Base-by-base conservation (phyloP, 2,113 vertebrate genomes). In the Apodemus sylvaticus region DNA sequence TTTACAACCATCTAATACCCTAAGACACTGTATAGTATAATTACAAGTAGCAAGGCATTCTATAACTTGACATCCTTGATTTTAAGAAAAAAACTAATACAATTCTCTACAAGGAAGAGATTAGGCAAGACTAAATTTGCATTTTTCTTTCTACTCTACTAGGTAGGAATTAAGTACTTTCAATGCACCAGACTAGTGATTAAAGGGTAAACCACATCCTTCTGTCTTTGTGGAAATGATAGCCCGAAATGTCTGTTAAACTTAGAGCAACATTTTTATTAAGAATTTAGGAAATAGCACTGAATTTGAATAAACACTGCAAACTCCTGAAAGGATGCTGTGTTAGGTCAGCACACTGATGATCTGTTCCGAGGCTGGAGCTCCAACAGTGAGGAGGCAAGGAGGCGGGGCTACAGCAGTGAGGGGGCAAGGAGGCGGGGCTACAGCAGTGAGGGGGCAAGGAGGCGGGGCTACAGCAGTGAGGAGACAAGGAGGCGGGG, bases 81-180 rank as follows among this genome's bases (percentile, higher is more conserved):
- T 78, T 95, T 73, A 95, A 94, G 29, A 62, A 92, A 96, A 58
- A 60, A 78, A 91, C 16, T 74, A 51, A 78, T 34, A 82, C 51
- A 82, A 55, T 82, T 87, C 7, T 55, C 9, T 76, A 24, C 5
- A 82, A 70, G 42, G 48, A 87, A 31, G 53, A 94, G 39, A 48
- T 93, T 77, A 82, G 36, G 66, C 17, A 76, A 83, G 7, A 17
- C 74, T 86, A 24, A 66, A 36, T 76, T 17, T 62, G 39, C 0
- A 10, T 73, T 89, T 86, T 45, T 53, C 42, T 91, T 51, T 55
- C 70, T 36, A 17, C 82, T 95, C 39, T 68, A 4, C 4, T 29
- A 87, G 36, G 34, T 58, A 20, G 93, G 10, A 31, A 36, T 45
- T n/a, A 86, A 82, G 39, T 90, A 60, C 68, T 66, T 71, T 73